Percentiles rank a stretch among this genome's conserved stretches.
phyloP scores from a whole-genome alignment of 2,888 invertebrate species.

The Meliscaeva auricollis region DNA sequence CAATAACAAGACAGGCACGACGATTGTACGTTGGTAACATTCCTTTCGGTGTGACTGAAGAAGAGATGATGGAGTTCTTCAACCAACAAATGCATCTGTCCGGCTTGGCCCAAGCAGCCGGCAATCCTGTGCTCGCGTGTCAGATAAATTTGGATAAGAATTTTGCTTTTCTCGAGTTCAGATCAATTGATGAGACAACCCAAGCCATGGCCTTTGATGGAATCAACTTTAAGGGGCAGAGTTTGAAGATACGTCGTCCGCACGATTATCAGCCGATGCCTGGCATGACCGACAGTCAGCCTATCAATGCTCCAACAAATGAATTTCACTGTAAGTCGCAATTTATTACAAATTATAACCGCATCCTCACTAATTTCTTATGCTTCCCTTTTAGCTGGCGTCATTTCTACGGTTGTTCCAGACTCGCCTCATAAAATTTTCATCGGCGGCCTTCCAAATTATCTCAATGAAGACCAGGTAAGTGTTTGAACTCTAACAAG shows the following conservation, averaged over 20 bases:
- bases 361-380: too few relatives aligned
- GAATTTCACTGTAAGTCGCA: conserved; percentile 78
- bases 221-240: conserved; percentile 99
- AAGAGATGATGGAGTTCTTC: conserved; percentile 99
- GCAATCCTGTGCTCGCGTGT: conserved; percentile 99
- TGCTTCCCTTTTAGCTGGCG: conserved; percentile 89
- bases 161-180: conserved; percentile 98
- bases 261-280: conserved; percentile 99
- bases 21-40: conserved; percentile 98
- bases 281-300: conserved; percentile 95
- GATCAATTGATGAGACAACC: conserved; percentile 98
- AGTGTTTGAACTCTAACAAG: conserved; percentile 78
- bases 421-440: conserved; percentile 99
- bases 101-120: conserved; percentile 98
- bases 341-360: too few relatives aligned
- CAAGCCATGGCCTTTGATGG: conserved; percentile 99
- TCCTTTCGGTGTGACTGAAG: conserved; percentile 99
- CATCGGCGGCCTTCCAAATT: conserved; percentile 99
- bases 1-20: conserved; percentile 97
- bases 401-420: conserved; percentile 96
- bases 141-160: conserved; percentile 99
- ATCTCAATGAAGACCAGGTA: conserved; percentile 99
- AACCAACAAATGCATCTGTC: conserved; percentile 99
- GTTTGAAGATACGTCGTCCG: conserved; percentile 98
- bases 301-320: conserved; percentile 92